These are phyloP conservation scores for Paguma larvata DNA, from an alignment of 2,797 vertebrate species.

Conservation along the genomic window DNA sequence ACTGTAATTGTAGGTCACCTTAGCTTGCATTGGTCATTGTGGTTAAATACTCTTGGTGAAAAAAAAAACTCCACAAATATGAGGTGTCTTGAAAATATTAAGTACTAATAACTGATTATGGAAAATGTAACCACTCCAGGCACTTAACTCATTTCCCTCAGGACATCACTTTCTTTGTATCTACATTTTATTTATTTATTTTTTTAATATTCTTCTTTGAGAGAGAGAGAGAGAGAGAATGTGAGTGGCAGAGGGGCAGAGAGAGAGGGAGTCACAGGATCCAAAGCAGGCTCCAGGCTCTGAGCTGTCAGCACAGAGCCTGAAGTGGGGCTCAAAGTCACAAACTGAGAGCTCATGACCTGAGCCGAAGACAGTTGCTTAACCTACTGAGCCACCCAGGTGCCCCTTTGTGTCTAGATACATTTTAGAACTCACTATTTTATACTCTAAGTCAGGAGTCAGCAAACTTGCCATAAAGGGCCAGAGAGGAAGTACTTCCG, in stretches of 20 bases:
- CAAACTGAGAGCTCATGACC: too few relatives aligned
- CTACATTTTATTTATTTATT: not conserved
- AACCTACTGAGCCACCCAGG: too few relatives aligned
- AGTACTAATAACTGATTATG: conserved; percentile 24
- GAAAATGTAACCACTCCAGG: conserved; percentile 25
- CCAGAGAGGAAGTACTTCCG: not conserved
- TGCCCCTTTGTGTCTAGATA: not conserved
- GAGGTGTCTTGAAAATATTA: conserved; percentile 10
- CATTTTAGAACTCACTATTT: conserved; percentile 1
- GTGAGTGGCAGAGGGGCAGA: too few relatives aligned
- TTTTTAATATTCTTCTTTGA: too few relatives aligned
- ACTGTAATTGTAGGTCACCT: not conserved
- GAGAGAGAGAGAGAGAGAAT: too few relatives aligned
- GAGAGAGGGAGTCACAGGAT: too few relatives aligned
- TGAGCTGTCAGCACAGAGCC: too few relatives aligned
- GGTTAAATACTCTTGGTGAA: not conserved
- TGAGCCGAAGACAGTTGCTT: too few relatives aligned
- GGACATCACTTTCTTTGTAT: not conserved
- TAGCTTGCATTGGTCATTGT: not conserved
- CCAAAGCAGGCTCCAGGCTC: too few relatives aligned
- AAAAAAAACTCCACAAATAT: not conserved
- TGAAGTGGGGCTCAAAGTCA: too few relatives aligned
- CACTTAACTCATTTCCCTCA: not conserved
- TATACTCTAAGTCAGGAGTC: not conserved
- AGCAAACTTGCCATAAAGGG: not conserved